Percentiles rank a stretch among this genome's conserved stretches.
Evolutionary conservation across 2,113 vertebrate species (phyloP).

Genomic region (Barbus barbus): DNA sequence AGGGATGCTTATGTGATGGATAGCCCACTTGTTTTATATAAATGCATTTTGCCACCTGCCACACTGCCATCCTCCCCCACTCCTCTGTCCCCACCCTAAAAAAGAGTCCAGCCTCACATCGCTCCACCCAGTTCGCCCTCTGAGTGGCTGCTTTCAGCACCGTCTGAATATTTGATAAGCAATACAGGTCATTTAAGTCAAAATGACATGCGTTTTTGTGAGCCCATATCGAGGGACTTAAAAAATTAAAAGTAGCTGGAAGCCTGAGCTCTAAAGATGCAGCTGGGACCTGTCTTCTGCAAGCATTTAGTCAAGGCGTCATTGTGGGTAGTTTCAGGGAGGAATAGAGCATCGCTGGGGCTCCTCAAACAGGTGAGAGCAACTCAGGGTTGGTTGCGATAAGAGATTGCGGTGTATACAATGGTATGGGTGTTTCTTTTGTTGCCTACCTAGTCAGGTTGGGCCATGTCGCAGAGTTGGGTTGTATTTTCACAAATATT

Average conservation of each 20-base stretch:
- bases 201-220: slow-evolving; percentile 58
- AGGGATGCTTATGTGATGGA: not conserved
- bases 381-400: not conserved
- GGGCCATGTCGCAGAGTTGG: not conserved
- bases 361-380: slow-evolving; percentile 27
- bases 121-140: slow-evolving; percentile 43
- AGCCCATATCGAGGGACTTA: slow-evolving; percentile 35
- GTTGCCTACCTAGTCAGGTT: not conserved
- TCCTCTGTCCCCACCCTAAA: not conserved
- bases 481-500: not conserved
- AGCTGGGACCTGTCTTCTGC: slow-evolving; percentile 64
- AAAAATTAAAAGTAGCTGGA: slow-evolving; percentile 57
- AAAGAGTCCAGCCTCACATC: slow-evolving; percentile 31
- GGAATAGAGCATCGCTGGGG: not conserved
- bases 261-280: slow-evolving; percentile 63
- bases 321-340: slow-evolving; percentile 52
- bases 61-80: not conserved
- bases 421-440: not conserved
- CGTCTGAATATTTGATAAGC: slow-evolving; percentile 74
- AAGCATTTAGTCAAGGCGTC: slow-evolving; percentile 59
- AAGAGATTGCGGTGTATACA: not conserved
- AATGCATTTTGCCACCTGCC: slow-evolving; percentile 22
- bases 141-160: slow-evolving; percentile 62
- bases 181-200: slow-evolving; percentile 61
- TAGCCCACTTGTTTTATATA: not conserved